phyloP scores from a whole-genome alignment of 2,113 vertebrate species.

The Mobula birostris region DNA sequence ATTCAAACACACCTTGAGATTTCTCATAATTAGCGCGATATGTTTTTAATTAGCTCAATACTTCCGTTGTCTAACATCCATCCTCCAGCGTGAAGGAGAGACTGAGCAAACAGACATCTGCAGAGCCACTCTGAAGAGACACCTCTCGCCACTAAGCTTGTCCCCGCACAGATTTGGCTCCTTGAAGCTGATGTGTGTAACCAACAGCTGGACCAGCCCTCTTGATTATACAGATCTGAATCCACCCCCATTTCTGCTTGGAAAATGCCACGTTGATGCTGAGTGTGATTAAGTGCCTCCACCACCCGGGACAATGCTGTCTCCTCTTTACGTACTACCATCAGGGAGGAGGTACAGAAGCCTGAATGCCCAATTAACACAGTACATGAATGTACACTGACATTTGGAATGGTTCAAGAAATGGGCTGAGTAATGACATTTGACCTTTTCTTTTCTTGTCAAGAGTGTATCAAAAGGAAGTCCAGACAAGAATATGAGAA shows the following conservation, averaged over 20 bases:
- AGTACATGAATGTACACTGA: too few species aligned
- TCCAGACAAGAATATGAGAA: too few species aligned
- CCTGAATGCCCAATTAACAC: too few species aligned
- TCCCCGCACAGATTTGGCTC: background rate
- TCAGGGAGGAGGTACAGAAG: too few species aligned
- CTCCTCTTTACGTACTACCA: too few species aligned
- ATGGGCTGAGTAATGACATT: too few species aligned
- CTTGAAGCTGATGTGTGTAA: background rate
- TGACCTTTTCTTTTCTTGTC: too few species aligned
- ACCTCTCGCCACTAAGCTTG: background rate
- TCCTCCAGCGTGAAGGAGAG: background rate
- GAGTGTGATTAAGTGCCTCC: background rate
- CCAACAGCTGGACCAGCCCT: background rate
- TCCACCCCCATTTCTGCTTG: background rate
- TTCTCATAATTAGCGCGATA: background rate
- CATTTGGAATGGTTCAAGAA: too few species aligned
- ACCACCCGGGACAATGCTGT: too few species aligned
- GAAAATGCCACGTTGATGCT: background rate
- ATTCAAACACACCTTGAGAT: constrained; percentile 11
- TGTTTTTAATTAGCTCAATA: constrained; percentile 10
- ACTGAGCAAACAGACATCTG: background rate
- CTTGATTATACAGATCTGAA: background rate
- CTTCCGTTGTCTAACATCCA: background rate
- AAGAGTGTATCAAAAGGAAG: too few species aligned
- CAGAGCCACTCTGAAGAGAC: background rate